Conservation (phyloP, 2,888 invertebrate species). For the Cephus pulcher region DNA sequence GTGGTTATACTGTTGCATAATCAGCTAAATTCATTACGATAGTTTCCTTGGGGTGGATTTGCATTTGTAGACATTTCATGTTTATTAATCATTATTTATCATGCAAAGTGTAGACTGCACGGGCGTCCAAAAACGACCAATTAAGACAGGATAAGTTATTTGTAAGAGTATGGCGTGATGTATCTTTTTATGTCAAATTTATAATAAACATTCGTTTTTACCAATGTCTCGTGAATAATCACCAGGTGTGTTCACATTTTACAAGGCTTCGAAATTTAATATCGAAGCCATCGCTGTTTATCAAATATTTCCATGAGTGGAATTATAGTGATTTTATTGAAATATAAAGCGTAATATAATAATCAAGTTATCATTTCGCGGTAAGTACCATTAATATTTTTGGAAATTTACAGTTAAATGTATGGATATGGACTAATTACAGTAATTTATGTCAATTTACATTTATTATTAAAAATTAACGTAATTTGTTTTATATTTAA, state of each 20-base stretch:
- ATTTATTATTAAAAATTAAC: background rate
- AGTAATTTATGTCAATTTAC: background rate
- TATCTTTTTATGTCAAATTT: background rate
- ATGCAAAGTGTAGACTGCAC: background rate
- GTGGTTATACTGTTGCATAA: background rate
- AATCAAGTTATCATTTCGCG: background rate
- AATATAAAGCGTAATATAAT: background rate
- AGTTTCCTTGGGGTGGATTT: background rate
- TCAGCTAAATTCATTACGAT: background rate
- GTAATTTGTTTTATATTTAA: background rate
- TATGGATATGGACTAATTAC: background rate
- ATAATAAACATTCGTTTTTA: background rate
- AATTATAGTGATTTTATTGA: background rate
- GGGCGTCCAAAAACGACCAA: background rate
- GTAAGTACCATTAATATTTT: background rate
- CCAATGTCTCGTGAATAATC: background rate
- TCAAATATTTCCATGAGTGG: background rate
- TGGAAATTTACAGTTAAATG: background rate
- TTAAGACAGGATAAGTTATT: background rate
- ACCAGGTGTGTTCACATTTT: background rate
- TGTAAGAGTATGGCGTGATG: background rate
- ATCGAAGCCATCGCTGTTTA: background rate
- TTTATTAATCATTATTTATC: background rate
- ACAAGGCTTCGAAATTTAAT: background rate
- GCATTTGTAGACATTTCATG: background rate